Percentiles rank a stretch among this genome's conserved stretches.
Conservation (phyloP, 2,888 invertebrate species). For the Drosophila limbata region DNA sequence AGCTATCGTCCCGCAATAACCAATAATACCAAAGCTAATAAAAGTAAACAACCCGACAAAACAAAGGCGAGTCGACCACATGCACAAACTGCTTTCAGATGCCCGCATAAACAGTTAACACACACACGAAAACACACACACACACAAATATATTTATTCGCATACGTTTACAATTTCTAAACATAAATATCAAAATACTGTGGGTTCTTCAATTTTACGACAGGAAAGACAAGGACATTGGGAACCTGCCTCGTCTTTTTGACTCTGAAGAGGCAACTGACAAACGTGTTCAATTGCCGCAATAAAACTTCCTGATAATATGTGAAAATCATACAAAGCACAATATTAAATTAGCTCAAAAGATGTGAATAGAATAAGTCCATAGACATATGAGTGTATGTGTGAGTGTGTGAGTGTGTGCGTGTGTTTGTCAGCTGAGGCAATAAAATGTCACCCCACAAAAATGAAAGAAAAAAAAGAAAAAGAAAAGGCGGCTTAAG, state of each 20-base stretch:
- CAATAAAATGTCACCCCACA: constrained; percentile 65
- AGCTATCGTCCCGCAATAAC: constrained; percentile 60
- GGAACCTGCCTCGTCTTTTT: constrained; percentile 19
- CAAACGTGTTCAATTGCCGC: constrained; percentile 80
- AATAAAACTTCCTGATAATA: constrained; percentile 80
- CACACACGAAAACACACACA: constrained; percentile 25
- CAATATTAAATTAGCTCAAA: constrained; percentile 79
- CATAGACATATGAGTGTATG: neutral
- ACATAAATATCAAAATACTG: constrained; percentile 77
- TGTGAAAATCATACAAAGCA: constrained; percentile 81
- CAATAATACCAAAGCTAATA: constrained; percentile 77
- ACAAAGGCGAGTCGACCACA: constrained; percentile 57
- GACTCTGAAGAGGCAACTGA: constrained; percentile 36
- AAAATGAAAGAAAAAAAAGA: constrained; percentile 22
- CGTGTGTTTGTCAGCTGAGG: too few relatives aligned
- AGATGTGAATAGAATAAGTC: constrained; percentile 42
- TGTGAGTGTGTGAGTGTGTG: constrained; percentile 8
- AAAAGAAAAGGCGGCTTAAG: constrained; percentile 9
- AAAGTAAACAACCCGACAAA: constrained; percentile 72
- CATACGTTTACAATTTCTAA: constrained; percentile 70
- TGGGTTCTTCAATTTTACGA: constrained; percentile 74
- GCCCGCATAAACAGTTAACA: constrained; percentile 61
- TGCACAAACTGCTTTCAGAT: constrained; percentile 53
- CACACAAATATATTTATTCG: constrained; percentile 28
- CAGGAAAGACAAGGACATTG: constrained; percentile 45